Conservation (phyloP, 1,140 invertebrate species). For the Rhagoletis zephyria region DNA sequence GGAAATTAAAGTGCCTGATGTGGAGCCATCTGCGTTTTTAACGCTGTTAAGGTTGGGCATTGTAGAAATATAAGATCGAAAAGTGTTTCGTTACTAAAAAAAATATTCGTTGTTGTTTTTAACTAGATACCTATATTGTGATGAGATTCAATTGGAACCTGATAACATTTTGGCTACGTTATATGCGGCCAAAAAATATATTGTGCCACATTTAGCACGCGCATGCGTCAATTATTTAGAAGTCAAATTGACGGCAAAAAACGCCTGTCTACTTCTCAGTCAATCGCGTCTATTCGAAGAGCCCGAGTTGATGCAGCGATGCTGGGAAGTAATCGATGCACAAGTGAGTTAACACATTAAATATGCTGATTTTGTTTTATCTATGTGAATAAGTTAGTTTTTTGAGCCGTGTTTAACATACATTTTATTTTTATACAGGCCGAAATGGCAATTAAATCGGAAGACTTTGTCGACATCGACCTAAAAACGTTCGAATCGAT, state of each 20-base stretch:
- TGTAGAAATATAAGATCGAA: not conserved
- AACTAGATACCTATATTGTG: constrained; percentile 93
- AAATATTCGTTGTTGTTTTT: not conserved
- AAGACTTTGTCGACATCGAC: constrained; percentile 93
- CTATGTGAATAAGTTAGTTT: too few relatives aligned
- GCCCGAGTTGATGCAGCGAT: constrained; percentile 92
- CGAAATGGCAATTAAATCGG: constrained; percentile 93
- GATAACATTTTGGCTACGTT: constrained; percentile 91
- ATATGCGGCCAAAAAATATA: constrained; percentile 94
- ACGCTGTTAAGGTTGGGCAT: constrained; percentile 85
- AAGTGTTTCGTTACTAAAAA: not conserved
- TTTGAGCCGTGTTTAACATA: too few relatives aligned
- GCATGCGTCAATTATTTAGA: constrained; percentile 93
- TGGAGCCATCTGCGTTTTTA: constrained; percentile 91
- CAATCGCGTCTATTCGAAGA: constrained; percentile 93
- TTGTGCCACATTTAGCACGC: constrained; percentile 90
- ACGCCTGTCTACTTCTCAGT: constrained; percentile 91
- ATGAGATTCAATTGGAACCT: constrained; percentile 93
- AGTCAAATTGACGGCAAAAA: constrained; percentile 91
- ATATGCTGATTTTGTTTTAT: not conserved
- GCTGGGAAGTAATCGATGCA: constrained; percentile 95
- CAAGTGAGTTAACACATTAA: constrained; percentile 76
- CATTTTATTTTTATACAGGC: constrained; percentile 76
- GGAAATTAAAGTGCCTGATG: constrained; percentile 93
- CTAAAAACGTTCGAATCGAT: constrained; percentile 90